Evolutionary conservation across 2,888 invertebrate genomes (phyloP), one percentile per base, ranked within the genome.

Genomic region (Margaritifera margaritifera): DNA sequence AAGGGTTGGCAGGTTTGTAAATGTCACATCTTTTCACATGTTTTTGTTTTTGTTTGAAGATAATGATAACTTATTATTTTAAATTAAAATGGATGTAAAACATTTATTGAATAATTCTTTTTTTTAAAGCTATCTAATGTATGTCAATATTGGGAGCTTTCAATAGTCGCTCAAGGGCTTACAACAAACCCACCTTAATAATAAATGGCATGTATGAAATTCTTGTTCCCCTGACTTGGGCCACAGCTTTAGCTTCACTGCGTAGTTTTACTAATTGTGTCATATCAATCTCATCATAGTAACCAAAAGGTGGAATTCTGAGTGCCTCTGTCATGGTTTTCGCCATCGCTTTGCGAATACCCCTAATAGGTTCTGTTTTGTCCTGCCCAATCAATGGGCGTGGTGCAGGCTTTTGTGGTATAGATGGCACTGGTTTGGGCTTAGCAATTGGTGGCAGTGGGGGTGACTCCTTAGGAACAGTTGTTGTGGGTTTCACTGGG

Each of bases 171-270:
- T 27, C 11, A 22, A 68, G 8, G 50, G 11, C 8, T 22, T 27
- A 42, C 19, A 18, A n/a, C 22, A 63, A 42, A 59, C 66, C 61
- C 65, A 89, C 91, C 92, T 99, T 99, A 54, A 99, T 93, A 84
- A 99, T 95, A 83, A 99, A 95, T 8, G 99, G 98, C 95, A 99
- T 94, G 81, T 95, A 96, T 0, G 97, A 95, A 64, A 99, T 90
- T 87, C 95, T 95, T 2, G 96, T 84, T 68, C 94, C 92, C 25
- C 87, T 77, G 55, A 92, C 87, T 18, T 91, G 88, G 54, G 90
- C 90, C 24, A 87, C 75, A 4, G 74, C 73, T 84, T 94, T 95
- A 4, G 96, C 89, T 64, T 92, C 91, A 54, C 92, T 91, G 60
- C 96, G 92, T 53, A 96, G 91, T 72, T 92, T 90, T 0, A 95